phyloP scores from a whole-genome alignment of 1,140 invertebrate genomes.

The Acromyrmex charruanus region DNA sequence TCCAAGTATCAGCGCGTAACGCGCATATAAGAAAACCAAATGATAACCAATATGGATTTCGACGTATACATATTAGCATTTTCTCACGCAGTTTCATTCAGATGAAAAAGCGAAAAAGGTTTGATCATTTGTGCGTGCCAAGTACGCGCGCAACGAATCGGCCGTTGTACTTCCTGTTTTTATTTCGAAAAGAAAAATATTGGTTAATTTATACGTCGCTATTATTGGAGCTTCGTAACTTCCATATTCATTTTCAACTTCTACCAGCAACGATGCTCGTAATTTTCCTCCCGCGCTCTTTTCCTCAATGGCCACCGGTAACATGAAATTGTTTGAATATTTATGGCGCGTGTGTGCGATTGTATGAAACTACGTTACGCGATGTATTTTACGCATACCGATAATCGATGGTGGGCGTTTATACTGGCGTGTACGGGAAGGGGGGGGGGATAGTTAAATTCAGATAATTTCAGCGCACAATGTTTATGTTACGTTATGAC shows the following conservation, averaged over 20 bases:
- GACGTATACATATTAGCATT: constrained; percentile 26
- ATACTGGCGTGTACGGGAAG: neutral
- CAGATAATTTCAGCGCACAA: constrained; percentile 41
- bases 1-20: constrained; percentile 38
- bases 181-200: constrained; percentile 33
- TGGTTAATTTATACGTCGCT: constrained; percentile 46
- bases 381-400: constrained; percentile 43
- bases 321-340: constrained; percentile 60
- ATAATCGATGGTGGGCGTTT: constrained; percentile 43
- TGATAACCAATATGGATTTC: constrained; percentile 26
- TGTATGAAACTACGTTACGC: constrained; percentile 46
- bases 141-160: neutral
- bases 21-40: constrained; percentile 22
- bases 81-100: neutral
- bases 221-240: constrained; percentile 37
- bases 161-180: neutral
- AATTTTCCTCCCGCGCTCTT: constrained; percentile 47
- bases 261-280: constrained; percentile 31
- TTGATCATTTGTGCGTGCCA: constrained; percentile 20
- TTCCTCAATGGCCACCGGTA: constrained; percentile 36
- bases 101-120: constrained; percentile 6
- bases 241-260: constrained; percentile 59
- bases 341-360: constrained; percentile 37
- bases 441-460: constrained; percentile 10
- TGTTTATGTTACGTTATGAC: constrained; percentile 58